Percentiles rank a stretch among this genome's conserved stretches.
Evolutionary conservation across 1,140 invertebrate species (phyloP).

Genomic region (Branchinecta lynchi): DNA sequence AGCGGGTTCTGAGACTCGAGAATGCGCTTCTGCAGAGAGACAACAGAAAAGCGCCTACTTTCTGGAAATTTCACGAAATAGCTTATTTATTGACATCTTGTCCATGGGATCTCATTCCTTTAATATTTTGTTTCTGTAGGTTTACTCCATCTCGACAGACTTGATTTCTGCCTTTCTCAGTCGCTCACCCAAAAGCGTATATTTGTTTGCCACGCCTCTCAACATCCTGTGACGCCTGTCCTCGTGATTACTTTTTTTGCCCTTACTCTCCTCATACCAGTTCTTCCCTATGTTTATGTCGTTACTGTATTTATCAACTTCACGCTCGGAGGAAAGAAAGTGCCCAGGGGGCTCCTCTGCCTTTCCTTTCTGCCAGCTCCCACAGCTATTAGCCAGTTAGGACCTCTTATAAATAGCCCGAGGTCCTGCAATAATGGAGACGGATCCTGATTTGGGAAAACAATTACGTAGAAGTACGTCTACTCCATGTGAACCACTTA

Average conservation of each 20-base stretch:
- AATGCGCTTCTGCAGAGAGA: no score
- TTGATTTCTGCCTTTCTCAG: background rate
- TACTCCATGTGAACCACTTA: constrained; percentile 6
- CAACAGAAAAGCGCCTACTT: no score
- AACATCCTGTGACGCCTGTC: background rate
- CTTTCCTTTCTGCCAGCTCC: background rate
- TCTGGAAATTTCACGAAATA: no score
- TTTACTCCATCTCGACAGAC: background rate
- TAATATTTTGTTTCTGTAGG: no score
- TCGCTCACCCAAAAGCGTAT: background rate
- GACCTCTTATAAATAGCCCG: constrained; percentile 3
- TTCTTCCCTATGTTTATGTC: background rate
- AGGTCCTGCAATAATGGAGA: background rate
- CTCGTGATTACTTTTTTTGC: background rate
- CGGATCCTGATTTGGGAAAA: constrained; percentile 2
- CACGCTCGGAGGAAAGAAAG: background rate
- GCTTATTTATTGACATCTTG: no score
- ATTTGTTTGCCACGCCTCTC: background rate
- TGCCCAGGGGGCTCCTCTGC: background rate
- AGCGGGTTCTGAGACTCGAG: no score
- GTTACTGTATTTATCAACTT: background rate
- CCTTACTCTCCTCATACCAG: background rate
- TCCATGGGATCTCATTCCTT: no score
- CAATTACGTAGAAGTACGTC: background rate
- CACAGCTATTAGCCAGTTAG: background rate